A percentile compares a stretch with the other conserved stretches of the same genome.
These are phyloP conservation scores for Hephaestus fuliginosus DNA, from an alignment of 2,797 vertebrate species.

Conservation along the genomic window DNA sequence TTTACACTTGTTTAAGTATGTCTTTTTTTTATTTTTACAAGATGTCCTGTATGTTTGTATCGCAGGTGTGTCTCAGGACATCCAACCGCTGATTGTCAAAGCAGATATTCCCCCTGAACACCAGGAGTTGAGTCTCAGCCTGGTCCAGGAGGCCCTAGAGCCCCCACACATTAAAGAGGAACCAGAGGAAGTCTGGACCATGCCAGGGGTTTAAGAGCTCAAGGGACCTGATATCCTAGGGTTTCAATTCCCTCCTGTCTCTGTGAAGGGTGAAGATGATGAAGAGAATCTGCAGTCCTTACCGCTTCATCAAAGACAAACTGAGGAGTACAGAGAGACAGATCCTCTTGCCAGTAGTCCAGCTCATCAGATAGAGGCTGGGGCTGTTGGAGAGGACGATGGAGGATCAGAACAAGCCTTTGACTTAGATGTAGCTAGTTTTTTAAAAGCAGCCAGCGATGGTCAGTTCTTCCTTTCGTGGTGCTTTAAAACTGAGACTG, in stretches of 20 bases:
- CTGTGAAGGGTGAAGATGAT: constrained; percentile 11
- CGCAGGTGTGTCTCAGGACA: constrained; percentile 19
- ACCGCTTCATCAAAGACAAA: not conserved
- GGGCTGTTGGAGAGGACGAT: not conserved
- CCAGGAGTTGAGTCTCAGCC: not conserved
- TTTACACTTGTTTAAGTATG: no score
- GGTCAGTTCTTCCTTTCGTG: constrained; percentile 14
- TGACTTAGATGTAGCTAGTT: constrained; percentile 10
- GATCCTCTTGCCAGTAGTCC: not conserved
- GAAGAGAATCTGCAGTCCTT: constrained; percentile 5
- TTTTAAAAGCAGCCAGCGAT: constrained; percentile 15
- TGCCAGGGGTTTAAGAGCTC: not conserved
- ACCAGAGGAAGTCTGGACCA: constrained; percentile 6
- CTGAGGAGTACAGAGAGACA: not conserved
- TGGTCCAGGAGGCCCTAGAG: not conserved
- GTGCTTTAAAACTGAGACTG: constrained; percentile 15
- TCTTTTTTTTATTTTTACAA: not conserved
- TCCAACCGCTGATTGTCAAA: not conserved
- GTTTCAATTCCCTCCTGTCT: not conserved
- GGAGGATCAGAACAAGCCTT: not conserved
- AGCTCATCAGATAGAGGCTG: not conserved
- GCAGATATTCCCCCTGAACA: not conserved
- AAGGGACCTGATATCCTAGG: not conserved
- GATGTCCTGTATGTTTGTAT: constrained; percentile 7
- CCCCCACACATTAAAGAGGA: constrained; percentile 16